Evolutionary conservation across 1,140 invertebrate species (phyloP), one percentile per base, ranked within the genome.

Genomic region (Bombus waltoni): DNA sequence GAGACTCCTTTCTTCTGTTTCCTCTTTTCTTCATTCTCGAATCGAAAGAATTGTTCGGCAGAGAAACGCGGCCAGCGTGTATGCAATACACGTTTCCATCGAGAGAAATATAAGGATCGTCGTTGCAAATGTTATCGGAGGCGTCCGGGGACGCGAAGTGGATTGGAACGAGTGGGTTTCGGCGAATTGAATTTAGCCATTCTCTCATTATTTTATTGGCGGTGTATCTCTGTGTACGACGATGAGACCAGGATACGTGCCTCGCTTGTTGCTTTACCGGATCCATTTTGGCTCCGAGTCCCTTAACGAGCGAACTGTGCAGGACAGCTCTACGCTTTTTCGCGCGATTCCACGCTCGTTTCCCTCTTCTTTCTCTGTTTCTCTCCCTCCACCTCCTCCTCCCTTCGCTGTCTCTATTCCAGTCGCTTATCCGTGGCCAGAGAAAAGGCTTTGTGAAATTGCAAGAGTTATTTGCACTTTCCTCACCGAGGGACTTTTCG

Each of bases 201-300:
- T 90, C 81, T 87, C 86, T 91, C 86, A 91, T 92, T 90, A 92
- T 88, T 92, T 92, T 89, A 91, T 92, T 70, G 85, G 57, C 38
- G 8, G 18, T 4, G 38, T 62, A 44, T 18, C n/a, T 35, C 11
- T 75, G 82, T 53, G 47, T 59, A 59, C 47, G 74, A 76, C 81
- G 73, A 57, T 32, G 53, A 76, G 76, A 62, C 40, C 65, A n/a
- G 70, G 65, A 83, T 87, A 85, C 86, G 87, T 91, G 88, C 70
- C 66, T 76, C 65, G 70, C 85, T 84, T 84, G 83, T 87, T 70
- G 82, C 78, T 68, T 44, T 79, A 62, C n/a, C 44, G n/a, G 57
- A 59, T 83, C 74, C 79, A 75, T 79, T 75, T 86, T 70, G 66
- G 44, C 38, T 42, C 18, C 18, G 22, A 62, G 25, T 81, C 80